Conservation (phyloP, 1,140 invertebrate species). For the Drosophila ananassae region DNA sequence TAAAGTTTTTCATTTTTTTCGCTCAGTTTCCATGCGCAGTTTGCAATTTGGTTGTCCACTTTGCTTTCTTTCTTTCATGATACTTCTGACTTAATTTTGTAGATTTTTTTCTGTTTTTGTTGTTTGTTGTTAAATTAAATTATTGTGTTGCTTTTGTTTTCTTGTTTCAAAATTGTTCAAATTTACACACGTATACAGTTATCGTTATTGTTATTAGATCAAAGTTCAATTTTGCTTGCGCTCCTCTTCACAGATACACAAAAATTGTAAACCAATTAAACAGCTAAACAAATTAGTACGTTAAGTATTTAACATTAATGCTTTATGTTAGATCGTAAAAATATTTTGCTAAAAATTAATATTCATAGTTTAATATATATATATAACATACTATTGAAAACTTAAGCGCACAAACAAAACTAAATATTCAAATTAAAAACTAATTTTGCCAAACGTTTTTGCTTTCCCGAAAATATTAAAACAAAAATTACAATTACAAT, state of each 20-base stretch:
- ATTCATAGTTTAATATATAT: constrained; percentile 69
- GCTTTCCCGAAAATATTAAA: constrained; percentile 80
- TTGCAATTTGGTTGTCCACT: constrained; percentile 59
- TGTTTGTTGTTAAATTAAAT: constrained; percentile 19
- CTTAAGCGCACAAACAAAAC: constrained; percentile 80
- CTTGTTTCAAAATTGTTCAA: constrained; percentile 24
- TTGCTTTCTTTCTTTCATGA: constrained; percentile 35
- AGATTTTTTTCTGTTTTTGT: constrained; percentile 15
- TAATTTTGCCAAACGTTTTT: constrained; percentile 83
- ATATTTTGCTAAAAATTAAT: constrained; percentile 81
- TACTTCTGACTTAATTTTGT: constrained; percentile 28
- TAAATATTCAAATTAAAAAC: constrained; percentile 79
- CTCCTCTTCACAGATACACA: constrained; percentile 64
- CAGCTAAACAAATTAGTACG: constrained; percentile 68
- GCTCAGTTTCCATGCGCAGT: constrained; percentile 68
- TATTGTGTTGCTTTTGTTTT: constrained; percentile 38
- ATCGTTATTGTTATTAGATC: constrained; percentile 54
- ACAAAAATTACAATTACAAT: constrained; percentile 80
- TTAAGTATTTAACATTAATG: constrained; percentile 73
- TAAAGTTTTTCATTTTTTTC: constrained; percentile 73
- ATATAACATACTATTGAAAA: constrained; percentile 76
- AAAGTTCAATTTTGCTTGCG: constrained; percentile 58
- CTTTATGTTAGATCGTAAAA: constrained; percentile 66
- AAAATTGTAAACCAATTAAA: constrained; percentile 76
- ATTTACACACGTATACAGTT: constrained; percentile 74